Evolutionary conservation across 2,113 vertebrate genomes (phyloP).

Genomic region (Atlantisia rogersi): DNA sequence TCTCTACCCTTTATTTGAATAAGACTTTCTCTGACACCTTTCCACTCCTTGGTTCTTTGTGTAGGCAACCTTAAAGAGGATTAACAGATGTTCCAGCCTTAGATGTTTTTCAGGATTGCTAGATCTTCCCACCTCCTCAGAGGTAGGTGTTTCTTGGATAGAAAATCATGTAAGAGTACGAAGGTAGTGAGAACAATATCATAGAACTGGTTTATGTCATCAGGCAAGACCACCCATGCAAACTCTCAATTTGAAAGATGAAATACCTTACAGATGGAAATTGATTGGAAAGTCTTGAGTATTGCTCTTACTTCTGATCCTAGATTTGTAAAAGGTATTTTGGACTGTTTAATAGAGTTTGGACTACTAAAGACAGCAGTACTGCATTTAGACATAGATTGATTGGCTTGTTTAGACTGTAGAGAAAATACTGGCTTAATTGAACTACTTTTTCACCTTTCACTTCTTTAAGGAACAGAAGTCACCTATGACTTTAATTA

Average conservation of each 20-base stretch:
- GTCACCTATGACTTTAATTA: background rate
- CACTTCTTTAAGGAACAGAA: background rate
- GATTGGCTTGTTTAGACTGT: background rate
- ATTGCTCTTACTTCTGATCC: background rate
- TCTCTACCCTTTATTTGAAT: background rate
- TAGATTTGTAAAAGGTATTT: background rate
- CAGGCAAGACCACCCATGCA: background rate
- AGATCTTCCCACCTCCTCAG: background rate
- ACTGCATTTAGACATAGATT: background rate
- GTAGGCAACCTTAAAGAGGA: background rate
- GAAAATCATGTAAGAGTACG: background rate
- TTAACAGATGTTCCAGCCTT: background rate
- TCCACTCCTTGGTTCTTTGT: background rate
- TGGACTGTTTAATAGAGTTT: background rate
- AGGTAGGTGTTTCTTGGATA: background rate
- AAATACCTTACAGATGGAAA: background rate
- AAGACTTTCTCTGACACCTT: background rate
- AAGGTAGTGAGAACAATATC: background rate
- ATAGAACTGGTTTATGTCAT: background rate
- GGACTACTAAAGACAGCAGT: background rate
- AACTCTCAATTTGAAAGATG: background rate
- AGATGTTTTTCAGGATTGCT: background rate
- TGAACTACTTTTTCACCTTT: background rate
- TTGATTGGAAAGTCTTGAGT: background rate
- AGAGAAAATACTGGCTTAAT: background rate